These are phyloP conservation scores for Eilema sororculum DNA, from an alignment of 2,888 invertebrate species.

Conservation along the genomic window DNA sequence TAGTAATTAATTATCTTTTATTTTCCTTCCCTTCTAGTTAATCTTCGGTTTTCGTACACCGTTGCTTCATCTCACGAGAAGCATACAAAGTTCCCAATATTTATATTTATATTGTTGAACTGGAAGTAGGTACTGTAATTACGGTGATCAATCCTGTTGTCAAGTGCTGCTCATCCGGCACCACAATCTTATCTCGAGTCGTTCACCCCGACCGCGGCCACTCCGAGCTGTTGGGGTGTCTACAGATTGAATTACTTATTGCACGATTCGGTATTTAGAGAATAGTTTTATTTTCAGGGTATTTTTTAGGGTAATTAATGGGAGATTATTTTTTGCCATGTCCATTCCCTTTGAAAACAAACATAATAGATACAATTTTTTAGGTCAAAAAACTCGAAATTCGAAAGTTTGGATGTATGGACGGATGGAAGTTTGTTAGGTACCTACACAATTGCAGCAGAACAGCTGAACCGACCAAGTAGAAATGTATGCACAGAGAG, in stretches of 20 bases:
- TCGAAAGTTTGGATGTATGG: too few relatives aligned
- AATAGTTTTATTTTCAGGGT: neutral
- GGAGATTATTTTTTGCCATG: too few relatives aligned
- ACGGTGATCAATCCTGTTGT: constrained; percentile 56
- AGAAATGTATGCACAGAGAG: too few relatives aligned
- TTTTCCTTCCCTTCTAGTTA: neutral
- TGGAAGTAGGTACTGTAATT: constrained; percentile 39
- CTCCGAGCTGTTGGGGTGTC: constrained; percentile 19
- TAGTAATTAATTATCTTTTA: neutral
- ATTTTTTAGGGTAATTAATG: too few relatives aligned
- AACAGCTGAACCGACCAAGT: too few relatives aligned
- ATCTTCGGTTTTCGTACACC: neutral
- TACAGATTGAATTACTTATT: constrained; percentile 20
- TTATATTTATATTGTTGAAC: constrained; percentile 20
- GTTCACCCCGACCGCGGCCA: constrained; percentile 46
- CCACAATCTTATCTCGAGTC: constrained; percentile 54
- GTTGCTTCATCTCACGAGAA: neutral
- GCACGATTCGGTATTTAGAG: neutral
- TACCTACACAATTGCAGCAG: too few relatives aligned
- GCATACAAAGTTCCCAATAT: constrained; percentile 10
- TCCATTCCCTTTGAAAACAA: too few relatives aligned
- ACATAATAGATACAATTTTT: too few relatives aligned
- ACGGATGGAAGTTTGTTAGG: too few relatives aligned
- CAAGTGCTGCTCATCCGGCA: constrained; percentile 52
- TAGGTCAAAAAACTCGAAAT: too few relatives aligned